phyloP scores from a whole-genome alignment of 1,140 invertebrate species.

The Dendroctonus ponderosae region DNA sequence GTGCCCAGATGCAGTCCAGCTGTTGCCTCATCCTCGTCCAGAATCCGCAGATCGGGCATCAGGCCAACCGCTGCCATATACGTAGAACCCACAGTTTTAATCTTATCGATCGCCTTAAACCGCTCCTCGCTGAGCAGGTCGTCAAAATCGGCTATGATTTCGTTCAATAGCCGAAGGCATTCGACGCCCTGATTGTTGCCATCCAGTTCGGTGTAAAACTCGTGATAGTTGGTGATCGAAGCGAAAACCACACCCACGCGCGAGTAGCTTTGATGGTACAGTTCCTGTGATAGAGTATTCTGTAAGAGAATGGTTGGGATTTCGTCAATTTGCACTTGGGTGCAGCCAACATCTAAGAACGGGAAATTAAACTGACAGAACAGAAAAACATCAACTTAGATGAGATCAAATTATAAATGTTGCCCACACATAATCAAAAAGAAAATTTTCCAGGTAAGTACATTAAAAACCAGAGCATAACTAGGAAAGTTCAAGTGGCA shows the following conservation, averaged over 20 bases:
- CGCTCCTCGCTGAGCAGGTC: constrained; percentile 83
- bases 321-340: constrained; percentile 27
- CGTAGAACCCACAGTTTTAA: constrained; percentile 93
- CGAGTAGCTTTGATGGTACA: constrained; percentile 92
- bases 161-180: constrained; percentile 78
- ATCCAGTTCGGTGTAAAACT: constrained; percentile 93
- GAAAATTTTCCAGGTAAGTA: background rate
- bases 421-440: constrained; percentile 36
- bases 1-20: constrained; percentile 68
- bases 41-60: constrained; percentile 69
- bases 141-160: constrained; percentile 90
- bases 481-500: too few species aligned
- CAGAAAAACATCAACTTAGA: constrained; percentile 2
- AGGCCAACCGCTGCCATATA: constrained; percentile 96
- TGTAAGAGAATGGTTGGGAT: constrained; percentile 48
- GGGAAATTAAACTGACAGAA: constrained; percentile 5
- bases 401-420: constrained; percentile 39
- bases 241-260: constrained; percentile 91
- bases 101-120: constrained; percentile 87
- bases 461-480: too few species aligned
- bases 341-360: constrained; percentile 39
- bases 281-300: constrained; percentile 69
- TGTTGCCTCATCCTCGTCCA: constrained; percentile 68
- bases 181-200: constrained; percentile 92
- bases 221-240: constrained; percentile 93